Evolutionary conservation across 30 jellyfish, hydroid and myxozoan species (phyloP), one percentile per base, ranked within the genome.

Genomic region (Haliclystus octoradiatus): DNA sequence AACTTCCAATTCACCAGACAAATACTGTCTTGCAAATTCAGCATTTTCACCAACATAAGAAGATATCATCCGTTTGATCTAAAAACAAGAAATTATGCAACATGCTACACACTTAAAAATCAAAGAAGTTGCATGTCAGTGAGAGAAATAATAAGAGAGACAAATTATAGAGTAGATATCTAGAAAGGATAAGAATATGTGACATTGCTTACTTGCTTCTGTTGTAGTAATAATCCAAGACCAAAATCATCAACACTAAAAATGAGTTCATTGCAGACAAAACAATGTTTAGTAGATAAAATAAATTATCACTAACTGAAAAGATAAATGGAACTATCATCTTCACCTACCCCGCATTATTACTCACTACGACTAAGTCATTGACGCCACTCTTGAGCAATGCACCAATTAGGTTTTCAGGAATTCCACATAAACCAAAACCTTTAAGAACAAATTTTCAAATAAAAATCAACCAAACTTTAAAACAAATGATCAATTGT

Each of bases 401-500:
- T 12, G 79, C 97, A 13, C 73, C 71, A 52, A 88, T 88, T 62
- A 88, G 83, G 57, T 88, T 88, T 62, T 88, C 97, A 23, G 97
- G 97, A 26, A 88, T 88, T 24, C 97, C 97, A 88, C 97, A 88
- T 70, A 88, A 60, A 12, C 97, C 97, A 75, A 88, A 88, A 22
- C 97, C 97, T 88, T 34, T n/a, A n/a, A n/a, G n/a, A n/a, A n/a
- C n/a, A n/a, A n/a, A n/a, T n/a, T n/a, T n/a, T n/a, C n/a, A n/a
- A n/a, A n/a, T n/a, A n/a, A n/a, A n/a, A n/a, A n/a, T n/a, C n/a
- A n/a, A n/a, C n/a, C n/a, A n/a, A n/a, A n/a, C n/a, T n/a, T n/a
- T n/a, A n/a, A n/a, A n/a, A n/a, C n/a, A n/a, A n/a, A n/a, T n/a
- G n/a, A n/a, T n/a, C n/a, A n/a, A n/a, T n/a, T n/a, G n/a, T n/a